Base-by-base conservation (phyloP, 2,888 invertebrate species). In the Lepeophtheirus nordmannii region DNA sequence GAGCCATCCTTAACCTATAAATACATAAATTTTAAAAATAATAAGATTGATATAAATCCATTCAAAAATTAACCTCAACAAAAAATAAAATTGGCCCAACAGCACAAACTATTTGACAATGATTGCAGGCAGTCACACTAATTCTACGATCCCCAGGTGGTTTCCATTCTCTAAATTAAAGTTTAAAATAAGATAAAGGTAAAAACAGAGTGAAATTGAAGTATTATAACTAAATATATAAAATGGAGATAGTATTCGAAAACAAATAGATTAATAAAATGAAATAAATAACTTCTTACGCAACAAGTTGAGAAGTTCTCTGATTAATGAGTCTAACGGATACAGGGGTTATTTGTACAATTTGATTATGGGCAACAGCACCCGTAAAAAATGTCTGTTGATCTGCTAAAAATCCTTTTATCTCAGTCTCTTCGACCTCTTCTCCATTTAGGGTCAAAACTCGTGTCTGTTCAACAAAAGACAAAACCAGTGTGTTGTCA, bases 381-480 rank as follows among this genome's bases (percentile, higher is more conserved):
- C 90, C 89, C 68, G 94, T 93, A 74, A 83, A 90, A 74, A 96
- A 89, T 0, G 97, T 94, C 75, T 96, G 94, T 71, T 89, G 84
- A 72, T 91, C 89, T 2, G 88, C 84, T 37, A 89, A 82, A 74
- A 97, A 92, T 0, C 96, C 96, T 66, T 85, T 80, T 70, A 94
- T 85, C 73, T 94, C 93, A 0, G 92, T 93, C 76, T 98, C 97
- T 75, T 98, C 97, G 0, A 97, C 93, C 40, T 58, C 30, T n/a
- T 65, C 57, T 58, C 22, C 68, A 10, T 56, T 41, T n/a, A 60
- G 23, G 53, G 61, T 62, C 23, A 68, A 68, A 69, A 71, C 83
- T 83, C 84, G 83, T 0, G 96, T 96, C 74, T 96, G 93, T 8
- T 93, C 94, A n/a, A 96, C 93, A 76, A 97, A 96, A 1, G 96